phyloP scores from a whole-genome alignment of 2,888 invertebrate species.

The Archips xylosteana region DNA sequence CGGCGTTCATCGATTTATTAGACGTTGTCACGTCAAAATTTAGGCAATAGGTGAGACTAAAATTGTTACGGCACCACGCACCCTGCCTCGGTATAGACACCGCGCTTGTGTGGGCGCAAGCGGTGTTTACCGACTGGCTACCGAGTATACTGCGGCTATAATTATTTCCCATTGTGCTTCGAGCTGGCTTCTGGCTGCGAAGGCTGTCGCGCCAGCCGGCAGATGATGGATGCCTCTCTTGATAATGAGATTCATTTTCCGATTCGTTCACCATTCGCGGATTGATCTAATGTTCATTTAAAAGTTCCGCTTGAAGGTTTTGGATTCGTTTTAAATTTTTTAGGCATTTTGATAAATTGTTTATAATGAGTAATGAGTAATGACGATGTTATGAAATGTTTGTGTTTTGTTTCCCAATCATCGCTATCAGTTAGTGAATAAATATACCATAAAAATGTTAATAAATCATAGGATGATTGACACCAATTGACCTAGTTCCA shows the following conservation, averaged over 20 bases:
- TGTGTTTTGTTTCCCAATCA: too few relatives aligned
- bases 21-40: too few relatives aligned
- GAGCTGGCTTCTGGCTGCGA: not conserved
- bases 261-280: not conserved
- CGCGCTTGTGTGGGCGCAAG: not conserved
- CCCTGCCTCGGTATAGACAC: too few relatives aligned
- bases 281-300: constrained; percentile 13
- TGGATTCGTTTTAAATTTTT: constrained; percentile 2
- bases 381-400: too few relatives aligned
- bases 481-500: too few relatives aligned
- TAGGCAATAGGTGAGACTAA: too few relatives aligned
- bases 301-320: not conserved
- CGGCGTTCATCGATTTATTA: too few relatives aligned
- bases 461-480: too few relatives aligned
- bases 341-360: not conserved
- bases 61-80: too few relatives aligned
- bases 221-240: constrained; percentile 17
- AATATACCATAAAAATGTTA: too few relatives aligned
- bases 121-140: not conserved
- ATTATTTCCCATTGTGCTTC: constrained; percentile 3
- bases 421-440: too few relatives aligned
- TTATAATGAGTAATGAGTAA: not conserved
- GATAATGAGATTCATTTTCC: constrained; percentile 16
- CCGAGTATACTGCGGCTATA: not conserved
- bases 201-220: not conserved